phyloP scores from a whole-genome alignment of 2,113 vertebrate species.

The Nothocercus julius region DNA sequence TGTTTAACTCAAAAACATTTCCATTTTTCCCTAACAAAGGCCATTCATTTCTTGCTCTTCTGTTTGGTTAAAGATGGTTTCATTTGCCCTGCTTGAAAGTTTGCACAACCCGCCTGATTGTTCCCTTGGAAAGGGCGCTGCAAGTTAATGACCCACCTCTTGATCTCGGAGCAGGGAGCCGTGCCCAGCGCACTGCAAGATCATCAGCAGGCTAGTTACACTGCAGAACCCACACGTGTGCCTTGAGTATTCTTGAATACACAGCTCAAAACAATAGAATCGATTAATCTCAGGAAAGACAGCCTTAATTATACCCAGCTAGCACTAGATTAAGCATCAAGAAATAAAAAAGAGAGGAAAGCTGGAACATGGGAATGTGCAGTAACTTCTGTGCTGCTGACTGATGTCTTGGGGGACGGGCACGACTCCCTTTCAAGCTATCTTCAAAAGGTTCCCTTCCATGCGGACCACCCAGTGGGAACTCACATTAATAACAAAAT shows the following conservation, averaged over 20 bases:
- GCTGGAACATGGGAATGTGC: neutral
- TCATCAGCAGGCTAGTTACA: neutral
- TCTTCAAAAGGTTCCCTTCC: slow-evolving; percentile 46
- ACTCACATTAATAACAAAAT: neutral
- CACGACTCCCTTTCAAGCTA: slow-evolving; percentile 25
- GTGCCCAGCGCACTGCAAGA: neutral
- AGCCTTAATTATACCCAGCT: slow-evolving; percentile 1
- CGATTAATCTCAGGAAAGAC: slow-evolving; percentile 9
- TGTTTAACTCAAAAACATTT: slow-evolving; percentile 68
- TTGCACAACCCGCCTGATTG: neutral
- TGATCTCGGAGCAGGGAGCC: neutral
- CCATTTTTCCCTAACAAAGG: slow-evolving; percentile 66
- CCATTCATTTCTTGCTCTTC: slow-evolving; percentile 63
- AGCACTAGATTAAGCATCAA: neutral
- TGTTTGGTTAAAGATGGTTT: slow-evolving; percentile 46
- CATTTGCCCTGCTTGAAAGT: neutral
- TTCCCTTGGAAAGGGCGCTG: neutral
- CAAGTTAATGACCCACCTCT: neutral
- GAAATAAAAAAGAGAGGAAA: slow-evolving; percentile 6
- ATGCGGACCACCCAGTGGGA: slow-evolving; percentile 17
- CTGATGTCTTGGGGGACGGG: neutral
- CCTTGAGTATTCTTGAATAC: neutral
- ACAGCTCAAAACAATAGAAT: slow-evolving; percentile 13
- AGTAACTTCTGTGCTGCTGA: neutral
- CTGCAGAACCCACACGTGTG: neutral